These are phyloP conservation scores for Poeciliopsis paucimaculata DNA, from an alignment of 2,797 vertebrate species.

Conservation along the genomic window DNA sequence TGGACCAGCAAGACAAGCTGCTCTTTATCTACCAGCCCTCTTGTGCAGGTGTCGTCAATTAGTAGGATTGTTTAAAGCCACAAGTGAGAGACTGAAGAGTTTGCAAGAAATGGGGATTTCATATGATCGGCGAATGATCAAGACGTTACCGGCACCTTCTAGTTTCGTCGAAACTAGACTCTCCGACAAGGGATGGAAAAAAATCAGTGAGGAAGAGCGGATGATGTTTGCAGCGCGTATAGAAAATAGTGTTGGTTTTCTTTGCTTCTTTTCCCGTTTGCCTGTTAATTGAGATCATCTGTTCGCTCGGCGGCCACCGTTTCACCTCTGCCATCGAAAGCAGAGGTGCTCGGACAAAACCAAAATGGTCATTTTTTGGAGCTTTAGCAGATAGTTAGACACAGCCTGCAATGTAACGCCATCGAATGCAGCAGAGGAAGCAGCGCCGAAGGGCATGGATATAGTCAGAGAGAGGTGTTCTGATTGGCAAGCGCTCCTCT, in stretches of 20 bases:
- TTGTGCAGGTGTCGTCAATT: slow-evolving; percentile 9
- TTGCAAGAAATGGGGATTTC: slow-evolving; percentile 15
- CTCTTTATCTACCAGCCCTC: slow-evolving; percentile 24
- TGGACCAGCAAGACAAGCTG: slow-evolving; percentile 28
- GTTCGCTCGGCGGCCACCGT: slow-evolving; percentile 37
- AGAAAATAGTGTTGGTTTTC: slow-evolving; percentile 40
- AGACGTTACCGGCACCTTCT: slow-evolving; percentile 30
- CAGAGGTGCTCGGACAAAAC: slow-evolving; percentile 38
- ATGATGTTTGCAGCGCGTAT: slow-evolving; percentile 28
- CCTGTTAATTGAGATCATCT: slow-evolving; percentile 37
- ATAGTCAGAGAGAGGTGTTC: slow-evolving; percentile 50
- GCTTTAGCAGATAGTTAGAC: slow-evolving; percentile 41
- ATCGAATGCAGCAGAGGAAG: slow-evolving; percentile 47
- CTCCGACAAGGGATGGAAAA: slow-evolving; percentile 21
- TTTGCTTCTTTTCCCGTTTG: slow-evolving; percentile 38
- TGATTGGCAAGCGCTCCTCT: slow-evolving; percentile 67
- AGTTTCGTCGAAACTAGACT: slow-evolving; percentile 33
- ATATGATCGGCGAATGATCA: slow-evolving; percentile 20
- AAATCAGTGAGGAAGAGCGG: slow-evolving; percentile 34
- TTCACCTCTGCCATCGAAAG: slow-evolving; percentile 39
- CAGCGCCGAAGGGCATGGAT: slow-evolving; percentile 46
- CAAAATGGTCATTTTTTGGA: slow-evolving; percentile 32
- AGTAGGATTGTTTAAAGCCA: slow-evolving; percentile 35
- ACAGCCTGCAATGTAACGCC: slow-evolving; percentile 31
- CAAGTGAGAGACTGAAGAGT: slow-evolving; percentile 37